Base-by-base conservation (phyloP, 1,140 invertebrate species). In the Myzus persicae region DNA sequence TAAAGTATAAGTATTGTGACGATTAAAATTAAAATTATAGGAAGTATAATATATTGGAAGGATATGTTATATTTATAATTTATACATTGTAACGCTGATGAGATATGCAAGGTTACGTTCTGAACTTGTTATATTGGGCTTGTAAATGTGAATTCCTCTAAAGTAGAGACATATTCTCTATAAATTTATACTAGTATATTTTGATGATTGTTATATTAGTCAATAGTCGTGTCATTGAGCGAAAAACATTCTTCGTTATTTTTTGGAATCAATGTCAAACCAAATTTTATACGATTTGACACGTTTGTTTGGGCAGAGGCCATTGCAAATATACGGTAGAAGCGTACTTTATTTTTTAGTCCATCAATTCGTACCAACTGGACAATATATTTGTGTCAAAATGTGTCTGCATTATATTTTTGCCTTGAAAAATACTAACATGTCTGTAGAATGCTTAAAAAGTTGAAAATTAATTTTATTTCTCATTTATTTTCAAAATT, bases 211-310 rank as follows among this genome's bases (percentile, higher is more conserved):
- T 59, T 59, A 38, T 36, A 31, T 90, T 90, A 40, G 38, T 46
- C 9, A 84, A 4, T 42, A 42, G 14, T 31, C 11, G 14, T 36
- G 54, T 22, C 51, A 90, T 67, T 90, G 26, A 8, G 14, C 22
- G 22, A 90, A 59, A 59, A 42, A 90, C 2, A 54, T 89, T 88
- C 44, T 51, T 51, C 54, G 26, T 67, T 90, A 31, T 42, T 90
- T 42, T 22, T 22, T 67, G 8, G 46, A 90, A 67, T 67, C 54
- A 90, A 90, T 90, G 51, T 90, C 38, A 90, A 67, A 31, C 51
- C 67, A 67, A 31, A 67, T 44, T 31, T 20, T 26, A 24, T 51
- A 54, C 14, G 36, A 51, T 38, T 48, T 54, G 22, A 36, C 36
- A 89, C 36, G 88, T 89, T 89, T 26, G 48, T 89, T 89, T 54